These are phyloP conservation scores for Loriculus beryllinus DNA, from an alignment of 2,797 vertebrate species.

Conservation along the genomic window DNA sequence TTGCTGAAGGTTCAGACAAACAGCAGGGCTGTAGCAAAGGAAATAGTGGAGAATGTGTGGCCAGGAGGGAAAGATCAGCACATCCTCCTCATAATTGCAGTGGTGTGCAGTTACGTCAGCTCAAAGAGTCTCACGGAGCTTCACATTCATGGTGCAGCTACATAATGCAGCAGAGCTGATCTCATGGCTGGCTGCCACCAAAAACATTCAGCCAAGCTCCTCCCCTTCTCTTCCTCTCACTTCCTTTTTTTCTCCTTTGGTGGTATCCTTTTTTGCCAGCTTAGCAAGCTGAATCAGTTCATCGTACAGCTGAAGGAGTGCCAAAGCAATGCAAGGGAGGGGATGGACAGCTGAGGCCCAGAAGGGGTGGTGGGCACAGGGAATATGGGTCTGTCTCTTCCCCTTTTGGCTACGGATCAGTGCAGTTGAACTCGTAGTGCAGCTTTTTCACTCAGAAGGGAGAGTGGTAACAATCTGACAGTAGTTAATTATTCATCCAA, in stretches of 20 bases:
- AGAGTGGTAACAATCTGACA: background rate
- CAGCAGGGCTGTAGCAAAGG: background rate
- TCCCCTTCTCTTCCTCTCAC: background rate
- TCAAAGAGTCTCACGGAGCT: background rate
- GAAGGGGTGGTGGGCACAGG: background rate
- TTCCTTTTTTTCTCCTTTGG: background rate
- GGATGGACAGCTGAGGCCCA: background rate
- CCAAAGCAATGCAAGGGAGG: background rate
- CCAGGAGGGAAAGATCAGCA: background rate
- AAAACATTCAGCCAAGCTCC: background rate
- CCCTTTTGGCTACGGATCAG: background rate
- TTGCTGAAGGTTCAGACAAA: background rate
- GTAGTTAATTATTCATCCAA: background rate
- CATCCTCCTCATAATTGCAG: background rate
- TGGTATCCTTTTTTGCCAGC: background rate
- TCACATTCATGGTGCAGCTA: background rate
- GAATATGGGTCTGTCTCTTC: background rate
- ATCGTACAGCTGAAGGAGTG: background rate
- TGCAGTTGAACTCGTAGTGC: background rate
- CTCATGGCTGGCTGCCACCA: background rate
- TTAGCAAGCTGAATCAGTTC: background rate
- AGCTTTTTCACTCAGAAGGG: background rate
- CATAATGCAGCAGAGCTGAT: background rate
- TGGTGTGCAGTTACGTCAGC: background rate
- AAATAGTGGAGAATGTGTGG: background rate